Conservation (phyloP, 2,797 vertebrate genomes). For the Eurystomus glaucurus region DNA sequence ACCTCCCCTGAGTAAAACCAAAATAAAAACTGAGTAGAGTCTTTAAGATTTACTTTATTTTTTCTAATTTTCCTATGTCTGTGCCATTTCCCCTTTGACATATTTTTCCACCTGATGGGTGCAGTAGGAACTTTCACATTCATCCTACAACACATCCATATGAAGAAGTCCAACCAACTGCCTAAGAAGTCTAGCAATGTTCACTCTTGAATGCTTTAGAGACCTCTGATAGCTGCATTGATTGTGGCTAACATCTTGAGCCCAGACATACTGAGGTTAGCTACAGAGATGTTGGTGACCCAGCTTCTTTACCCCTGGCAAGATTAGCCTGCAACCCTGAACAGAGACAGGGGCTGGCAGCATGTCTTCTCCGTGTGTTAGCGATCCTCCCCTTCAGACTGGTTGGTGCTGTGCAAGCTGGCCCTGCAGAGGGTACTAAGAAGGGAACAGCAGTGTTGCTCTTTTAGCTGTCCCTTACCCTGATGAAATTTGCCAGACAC, state of each 20-base stretch:
- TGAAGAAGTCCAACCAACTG: background rate
- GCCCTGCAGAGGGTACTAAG: background rate
- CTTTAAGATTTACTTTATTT: background rate
- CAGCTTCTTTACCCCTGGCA: background rate
- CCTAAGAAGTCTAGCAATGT: background rate
- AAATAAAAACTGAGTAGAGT: background rate
- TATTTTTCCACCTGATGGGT: background rate
- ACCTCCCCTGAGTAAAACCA: background rate
- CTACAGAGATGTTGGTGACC: background rate
- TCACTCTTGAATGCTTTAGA: background rate
- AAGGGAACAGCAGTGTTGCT: background rate
- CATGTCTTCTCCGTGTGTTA: fast-evolving
- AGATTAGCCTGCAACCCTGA: background rate
- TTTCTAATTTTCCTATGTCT: background rate
- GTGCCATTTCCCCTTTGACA: background rate
- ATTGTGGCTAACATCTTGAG: background rate
- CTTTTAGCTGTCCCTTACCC: background rate
- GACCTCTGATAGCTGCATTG: background rate
- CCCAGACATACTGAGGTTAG: background rate
- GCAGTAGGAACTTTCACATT: background rate
- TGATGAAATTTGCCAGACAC: background rate
- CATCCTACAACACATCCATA: background rate
- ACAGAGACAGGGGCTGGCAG: background rate
- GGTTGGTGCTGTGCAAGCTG: background rate
- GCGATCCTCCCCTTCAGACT: background rate